These are phyloP conservation scores for Apolygus lucorum DNA, from an alignment of 1,140 invertebrate genomes.

Conservation along the genomic window DNA sequence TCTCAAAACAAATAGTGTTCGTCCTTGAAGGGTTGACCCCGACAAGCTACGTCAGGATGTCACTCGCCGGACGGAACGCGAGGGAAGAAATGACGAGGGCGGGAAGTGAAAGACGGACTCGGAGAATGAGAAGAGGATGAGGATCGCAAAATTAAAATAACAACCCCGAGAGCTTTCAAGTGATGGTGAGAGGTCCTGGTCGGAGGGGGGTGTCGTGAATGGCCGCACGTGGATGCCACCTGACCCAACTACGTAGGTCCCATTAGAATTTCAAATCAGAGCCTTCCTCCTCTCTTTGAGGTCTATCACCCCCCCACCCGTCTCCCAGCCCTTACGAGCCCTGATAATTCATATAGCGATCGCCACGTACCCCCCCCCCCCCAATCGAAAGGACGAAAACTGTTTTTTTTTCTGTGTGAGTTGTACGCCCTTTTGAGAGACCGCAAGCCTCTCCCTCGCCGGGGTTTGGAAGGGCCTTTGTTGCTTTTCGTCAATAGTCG, in stretches of 20 bases:
- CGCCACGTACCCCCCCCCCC: neutral
- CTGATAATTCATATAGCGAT: constrained; percentile 11
- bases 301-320: neutral
- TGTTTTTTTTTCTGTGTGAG: neutral
- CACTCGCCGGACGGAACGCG: too few species aligned
- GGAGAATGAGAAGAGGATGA: neutral
- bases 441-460: neutral
- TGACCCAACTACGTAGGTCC: constrained; percentile 10
- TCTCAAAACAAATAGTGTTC: too few species aligned
- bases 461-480: neutral
- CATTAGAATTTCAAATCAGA: constrained; percentile 33
- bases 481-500: constrained; percentile 2
- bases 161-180: neutral
- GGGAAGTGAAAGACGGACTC: neutral
- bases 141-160: constrained; percentile 14
- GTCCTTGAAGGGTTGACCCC: too few species aligned
- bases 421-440: neutral
- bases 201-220: neutral
- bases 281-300: constrained; percentile 14
- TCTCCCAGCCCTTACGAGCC: neutral
- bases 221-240: constrained; percentile 17
- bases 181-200: neutral
- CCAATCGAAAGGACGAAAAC: neutral
- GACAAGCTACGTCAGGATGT: too few species aligned
- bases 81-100: neutral